A percentile compares a stretch with the other conserved stretches of the same genome.
Evolutionary conservation across 2,888 invertebrate species (phyloP).

Genomic region (Drosophila kuntzei): DNA sequence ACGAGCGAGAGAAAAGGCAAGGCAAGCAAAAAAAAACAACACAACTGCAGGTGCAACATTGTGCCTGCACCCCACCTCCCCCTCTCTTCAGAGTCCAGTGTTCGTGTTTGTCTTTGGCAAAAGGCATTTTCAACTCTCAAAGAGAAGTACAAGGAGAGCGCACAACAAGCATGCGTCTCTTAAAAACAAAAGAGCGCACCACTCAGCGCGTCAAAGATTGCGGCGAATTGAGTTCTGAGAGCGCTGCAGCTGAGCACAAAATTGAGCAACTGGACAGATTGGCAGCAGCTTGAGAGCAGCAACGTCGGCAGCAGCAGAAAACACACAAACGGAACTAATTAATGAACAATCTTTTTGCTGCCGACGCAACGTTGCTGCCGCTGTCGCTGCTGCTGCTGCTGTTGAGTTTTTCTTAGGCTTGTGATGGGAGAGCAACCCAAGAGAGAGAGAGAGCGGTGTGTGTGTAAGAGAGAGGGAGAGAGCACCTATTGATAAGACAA

Average conservation of each 20-base stretch:
- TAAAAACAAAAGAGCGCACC: conserved; percentile 58
- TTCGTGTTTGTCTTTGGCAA: conserved; percentile 15
- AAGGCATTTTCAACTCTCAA: conserved; percentile 32
- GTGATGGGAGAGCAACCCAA: conserved; percentile 3
- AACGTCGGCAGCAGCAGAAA: conserved; percentile 27
- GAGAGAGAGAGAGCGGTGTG: background rate
- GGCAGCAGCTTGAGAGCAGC: conserved; percentile 25
- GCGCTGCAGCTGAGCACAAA: conserved; percentile 31
- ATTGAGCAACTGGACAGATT: conserved; percentile 35
- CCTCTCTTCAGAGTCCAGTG: conserved; percentile 10
- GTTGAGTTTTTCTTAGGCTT: conserved; percentile 37
- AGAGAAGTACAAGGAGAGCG: conserved; percentile 55
- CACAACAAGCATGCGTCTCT: conserved; percentile 41
- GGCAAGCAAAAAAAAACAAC: conserved; percentile 24
- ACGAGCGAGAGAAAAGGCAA: conserved; percentile 56
- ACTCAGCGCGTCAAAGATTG: conserved; percentile 52
- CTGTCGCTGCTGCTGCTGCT: conserved; percentile 12
- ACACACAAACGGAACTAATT: conserved; percentile 76
- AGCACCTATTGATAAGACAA: conserved; percentile 13
- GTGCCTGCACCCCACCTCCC: background rate
- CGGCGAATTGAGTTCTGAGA: conserved; percentile 65
- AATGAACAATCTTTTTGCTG: conserved; percentile 75
- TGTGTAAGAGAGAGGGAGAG: conserved; percentile 11
- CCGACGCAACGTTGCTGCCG: conserved; percentile 28
- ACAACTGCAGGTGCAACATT: conserved; percentile 72